Percentiles rank a stretch among this genome's conserved stretches.
Evolutionary conservation across 2,797 vertebrate genomes (phyloP).

Genomic region (Lepus oiostolus): DNA sequence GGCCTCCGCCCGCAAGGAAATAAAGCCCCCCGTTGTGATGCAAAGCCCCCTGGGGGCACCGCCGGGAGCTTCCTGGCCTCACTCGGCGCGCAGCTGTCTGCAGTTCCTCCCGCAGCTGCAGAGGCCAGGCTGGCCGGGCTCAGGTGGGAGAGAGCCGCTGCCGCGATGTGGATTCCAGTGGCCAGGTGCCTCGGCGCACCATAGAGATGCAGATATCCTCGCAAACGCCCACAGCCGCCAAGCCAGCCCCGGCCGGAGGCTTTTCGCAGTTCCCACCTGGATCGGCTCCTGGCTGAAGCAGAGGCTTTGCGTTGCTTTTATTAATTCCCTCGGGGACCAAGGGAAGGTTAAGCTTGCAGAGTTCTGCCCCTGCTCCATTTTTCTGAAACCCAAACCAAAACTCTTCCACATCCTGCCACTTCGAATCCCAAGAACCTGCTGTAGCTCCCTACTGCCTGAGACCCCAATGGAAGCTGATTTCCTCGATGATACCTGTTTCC

Average conservation of each 20-base stretch:
- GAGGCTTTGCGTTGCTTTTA: too few relatives aligned
- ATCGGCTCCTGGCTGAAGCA: too few relatives aligned
- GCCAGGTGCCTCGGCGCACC: slow-evolving; percentile 86
- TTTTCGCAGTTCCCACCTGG: neutral
- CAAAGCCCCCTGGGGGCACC: slow-evolving; percentile 90
- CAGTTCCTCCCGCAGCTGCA: slow-evolving; percentile 82
- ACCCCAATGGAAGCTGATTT: neutral
- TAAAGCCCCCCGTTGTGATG: slow-evolving; percentile 92
- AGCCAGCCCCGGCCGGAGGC: slow-evolving; percentile 37
- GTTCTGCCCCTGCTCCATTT: neutral
- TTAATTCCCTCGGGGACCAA: neutral
- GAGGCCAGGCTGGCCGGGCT: slow-evolving; percentile 88
- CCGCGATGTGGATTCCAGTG: slow-evolving; percentile 91
- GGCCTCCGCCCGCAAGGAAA: slow-evolving; percentile 91
- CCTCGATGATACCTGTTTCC: neutral
- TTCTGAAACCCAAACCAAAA: slow-evolving; percentile 1
- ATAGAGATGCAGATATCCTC: slow-evolving; percentile 60
- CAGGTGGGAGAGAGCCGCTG: slow-evolving; percentile 97
- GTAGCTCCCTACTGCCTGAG: neutral
- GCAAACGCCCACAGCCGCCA: slow-evolving; percentile 37
- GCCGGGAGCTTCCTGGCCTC: slow-evolving; percentile 92
- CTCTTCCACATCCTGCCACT: neutral
- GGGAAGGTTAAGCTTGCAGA: neutral
- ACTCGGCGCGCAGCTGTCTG: slow-evolving; percentile 91
- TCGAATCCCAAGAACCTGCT: neutral